Base-by-base conservation (phyloP, 2,888 invertebrate species). In the Clistopyga incitator region DNA sequence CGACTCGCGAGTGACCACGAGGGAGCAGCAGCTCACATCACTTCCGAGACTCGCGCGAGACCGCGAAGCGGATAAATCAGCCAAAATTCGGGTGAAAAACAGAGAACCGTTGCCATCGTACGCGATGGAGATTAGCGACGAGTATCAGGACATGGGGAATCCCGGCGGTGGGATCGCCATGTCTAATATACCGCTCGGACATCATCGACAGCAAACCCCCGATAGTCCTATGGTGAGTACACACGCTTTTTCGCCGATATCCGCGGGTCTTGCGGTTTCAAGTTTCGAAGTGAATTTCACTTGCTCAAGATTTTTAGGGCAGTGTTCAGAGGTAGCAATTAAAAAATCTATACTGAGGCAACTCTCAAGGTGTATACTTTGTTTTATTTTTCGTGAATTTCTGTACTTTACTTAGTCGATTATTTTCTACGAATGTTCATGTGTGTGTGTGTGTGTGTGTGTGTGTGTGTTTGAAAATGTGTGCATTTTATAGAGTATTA, bases 31-130 rank as follows among this genome's bases (percentile, higher is more conserved):
- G 71, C 56, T 47, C 47, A 47, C 59, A 38, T 10, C 25, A 45
- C 15, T 42, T 42, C 34, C 29, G 65, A 56, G 75, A 79, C 25
- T 54, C 78, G 75, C 65, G 50, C 68, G 81, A 72, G 80, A 84
- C 84, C 84, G 84, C 84, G 23, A 78, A 81, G 84, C 84, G 84
- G 81, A 86, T 85, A 88, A 93, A 92, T 90, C 92, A 92, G 95
- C 94, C 97, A 97, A 97, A 95, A 97, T 97, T 97, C 96, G 97
- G 95, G 96, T 97, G 94, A 97, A 97, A 96, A 97, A 97, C 94
- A 96, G 96, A 95, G 97, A 97, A 93, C 97, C 97, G 94, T 95
- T 97, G 94, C 97, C 97, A 95, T 96, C 96, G 94, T 97, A 97
- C 95, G 96, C 96, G 94, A 97, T 97, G 96, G 97, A 95, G 92